A percentile compares a stretch with the other conserved stretches of the same genome.
These are phyloP conservation scores for Prolemur simus DNA, from an alignment of 2,113 vertebrate genomes.

Conservation along the genomic window DNA sequence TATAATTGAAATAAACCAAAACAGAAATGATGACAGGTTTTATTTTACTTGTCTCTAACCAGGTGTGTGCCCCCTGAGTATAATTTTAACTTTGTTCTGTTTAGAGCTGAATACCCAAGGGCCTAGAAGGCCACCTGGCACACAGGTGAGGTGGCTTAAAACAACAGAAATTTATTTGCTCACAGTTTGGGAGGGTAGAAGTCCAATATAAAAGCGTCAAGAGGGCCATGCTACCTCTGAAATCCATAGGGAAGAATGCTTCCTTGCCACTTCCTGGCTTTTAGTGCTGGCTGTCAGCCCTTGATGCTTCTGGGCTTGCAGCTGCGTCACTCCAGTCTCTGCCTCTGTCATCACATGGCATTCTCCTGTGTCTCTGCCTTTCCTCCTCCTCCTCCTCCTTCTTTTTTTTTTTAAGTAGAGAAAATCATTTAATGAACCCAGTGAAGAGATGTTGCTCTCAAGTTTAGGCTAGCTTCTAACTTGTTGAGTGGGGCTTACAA, in stretches of 20 bases:
- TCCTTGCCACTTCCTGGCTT: background rate
- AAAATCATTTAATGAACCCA: background rate
- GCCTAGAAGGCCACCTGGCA: background rate
- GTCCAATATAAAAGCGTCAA: background rate
- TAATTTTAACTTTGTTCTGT: slow-evolving; percentile 36
- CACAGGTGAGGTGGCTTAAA: background rate
- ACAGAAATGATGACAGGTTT: background rate
- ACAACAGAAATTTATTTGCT: background rate
- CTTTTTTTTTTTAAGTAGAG: background rate
- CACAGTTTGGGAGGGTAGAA: background rate
- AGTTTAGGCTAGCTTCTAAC: background rate
- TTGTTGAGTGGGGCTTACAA: background rate
- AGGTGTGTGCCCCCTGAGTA: background rate
- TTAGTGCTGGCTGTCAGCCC: background rate
- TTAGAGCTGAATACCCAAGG: background rate
- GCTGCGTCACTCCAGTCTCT: background rate
- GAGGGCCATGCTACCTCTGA: background rate
- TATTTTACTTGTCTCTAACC: background rate
- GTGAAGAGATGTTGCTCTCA: background rate
- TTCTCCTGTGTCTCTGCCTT: background rate
- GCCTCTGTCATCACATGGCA: background rate
- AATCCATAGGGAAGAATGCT: background rate
- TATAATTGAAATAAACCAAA: background rate
- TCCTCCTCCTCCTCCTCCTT: too few relatives aligned
- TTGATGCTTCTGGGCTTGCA: background rate